Evolutionary conservation across 2,888 invertebrate species (phyloP).

Genomic region (Tridacna crocea): DNA sequence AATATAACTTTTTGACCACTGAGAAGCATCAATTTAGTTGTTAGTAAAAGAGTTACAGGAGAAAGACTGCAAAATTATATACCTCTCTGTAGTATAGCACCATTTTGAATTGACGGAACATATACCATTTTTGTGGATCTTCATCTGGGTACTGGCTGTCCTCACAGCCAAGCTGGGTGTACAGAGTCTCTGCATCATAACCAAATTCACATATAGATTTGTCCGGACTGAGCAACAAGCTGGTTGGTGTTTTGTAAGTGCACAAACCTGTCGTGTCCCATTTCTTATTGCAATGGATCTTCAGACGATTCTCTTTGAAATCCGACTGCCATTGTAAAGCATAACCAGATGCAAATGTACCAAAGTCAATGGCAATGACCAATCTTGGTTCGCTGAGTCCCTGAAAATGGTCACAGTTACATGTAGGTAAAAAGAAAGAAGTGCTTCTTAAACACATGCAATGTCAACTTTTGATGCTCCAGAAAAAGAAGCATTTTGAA

Average conservation of each 20-base stretch:
- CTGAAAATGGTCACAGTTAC: background rate
- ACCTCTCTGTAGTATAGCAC: conserved; percentile 21
- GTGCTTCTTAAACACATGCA: no score
- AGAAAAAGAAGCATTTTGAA: no score
- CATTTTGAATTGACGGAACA: conserved; percentile 43
- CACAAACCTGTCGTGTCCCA: conserved; percentile 38
- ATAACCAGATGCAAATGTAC: conserved; percentile 49
- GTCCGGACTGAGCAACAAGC: conserved; percentile 36
- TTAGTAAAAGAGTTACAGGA: no score
- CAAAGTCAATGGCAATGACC: conserved; percentile 56
- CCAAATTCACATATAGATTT: conserved; percentile 39
- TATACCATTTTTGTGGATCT: conserved; percentile 27
- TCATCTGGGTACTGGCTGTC: conserved; percentile 21
- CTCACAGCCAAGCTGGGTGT: conserved; percentile 27
- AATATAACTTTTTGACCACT: no score
- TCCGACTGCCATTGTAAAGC: conserved; percentile 48
- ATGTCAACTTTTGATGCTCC: no score
- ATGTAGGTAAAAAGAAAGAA: no score
- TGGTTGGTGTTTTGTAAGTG: conserved; percentile 45
- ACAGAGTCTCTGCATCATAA: conserved; percentile 43
- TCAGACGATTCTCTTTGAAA: conserved; percentile 31
- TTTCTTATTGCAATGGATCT: conserved; percentile 40
- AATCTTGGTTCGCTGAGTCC: conserved; percentile 32
- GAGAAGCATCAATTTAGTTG: no score
- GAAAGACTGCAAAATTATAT: background rate